Percentiles rank a stretch among this genome's conserved stretches.
Conservation (phyloP, 2,888 invertebrate genomes). For the Mesoligia furuncula region DNA sequence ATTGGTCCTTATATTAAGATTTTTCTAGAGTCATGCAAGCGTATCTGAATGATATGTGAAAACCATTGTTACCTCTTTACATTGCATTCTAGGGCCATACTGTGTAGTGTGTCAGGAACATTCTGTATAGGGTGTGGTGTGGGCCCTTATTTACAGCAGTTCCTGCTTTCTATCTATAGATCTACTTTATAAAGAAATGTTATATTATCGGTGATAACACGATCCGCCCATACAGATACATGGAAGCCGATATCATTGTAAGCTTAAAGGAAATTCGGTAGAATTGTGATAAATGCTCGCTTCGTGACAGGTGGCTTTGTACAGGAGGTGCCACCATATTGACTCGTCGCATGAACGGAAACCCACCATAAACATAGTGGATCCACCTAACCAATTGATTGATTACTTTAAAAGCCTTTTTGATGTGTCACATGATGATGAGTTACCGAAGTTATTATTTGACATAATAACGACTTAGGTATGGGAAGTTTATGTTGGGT, state of each 20-base stretch:
- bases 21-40: neutral
- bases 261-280: constrained; percentile 72
- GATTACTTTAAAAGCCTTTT: constrained; percentile 76
- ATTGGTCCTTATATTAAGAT: neutral
- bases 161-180: constrained; percentile 5
- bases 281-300: constrained; percentile 83
- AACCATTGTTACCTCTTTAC: constrained; percentile 30
- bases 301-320: constrained; percentile 81
- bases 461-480: constrained; percentile 19
- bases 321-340: constrained; percentile 80
- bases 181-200: constrained; percentile 34
- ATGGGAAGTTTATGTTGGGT: constrained; percentile 16
- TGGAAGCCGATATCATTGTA: constrained; percentile 67
- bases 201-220: constrained; percentile 49
- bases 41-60: constrained; percentile 14
- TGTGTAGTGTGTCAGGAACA: neutral
- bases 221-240: constrained; percentile 51
- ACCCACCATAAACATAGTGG: constrained; percentile 76
- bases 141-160: neutral
- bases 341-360: constrained; percentile 78
- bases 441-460: constrained; percentile 49
- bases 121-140: constrained; percentile 20
- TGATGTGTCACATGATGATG: constrained; percentile 58
- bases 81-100: neutral
- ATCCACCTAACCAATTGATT: constrained; percentile 69